Evolutionary conservation across 1,140 invertebrate species (phyloP), one percentile per base, ranked within the genome.

Genomic region (Cyrtorhinus lividipennis): DNA sequence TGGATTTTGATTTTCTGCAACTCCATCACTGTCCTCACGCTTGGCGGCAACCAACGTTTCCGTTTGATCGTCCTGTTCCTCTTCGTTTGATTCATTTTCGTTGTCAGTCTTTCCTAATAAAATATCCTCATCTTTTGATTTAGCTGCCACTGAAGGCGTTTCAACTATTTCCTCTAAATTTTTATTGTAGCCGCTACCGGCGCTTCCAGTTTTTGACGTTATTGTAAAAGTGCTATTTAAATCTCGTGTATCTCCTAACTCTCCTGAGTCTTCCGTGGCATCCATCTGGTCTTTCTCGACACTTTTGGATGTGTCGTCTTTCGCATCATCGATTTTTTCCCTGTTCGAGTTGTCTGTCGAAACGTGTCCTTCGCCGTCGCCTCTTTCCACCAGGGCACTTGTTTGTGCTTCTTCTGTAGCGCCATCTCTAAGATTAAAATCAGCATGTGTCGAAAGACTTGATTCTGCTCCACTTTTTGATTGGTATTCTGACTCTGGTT

Each of bases 121-220:
- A n/a, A n/a, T n/a, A n/a, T n/a, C n/a, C n/a, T n/a, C n/a, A n/a
- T n/a, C n/a, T n/a, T n/a, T n/a, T n/a, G n/a, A n/a, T n/a, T n/a
- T n/a, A n/a, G n/a, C n/a, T n/a, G n/a, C n/a, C 26, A 48, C 59
- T 38, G 23, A 23, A 30, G 22, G 57, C 18, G 18, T n/a, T 58
- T 59, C 59, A 25, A 45, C 25, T 59, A 12, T 18, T 23, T 59
- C 58, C 12, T 24, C 22, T 15, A 8, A 3, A 59, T 59, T 26
- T n/a, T 24, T 24, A 59, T 22, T 18, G n/a, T 66, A 60, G 59
- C 60, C 45, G 63, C 66, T 64, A 13, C 13, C 25, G 1, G 22
- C 56, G 1, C 62, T 65, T 25, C 53, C 56, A 22, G 38, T 59
- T n/a, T 65, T 65, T 46, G 22, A 61, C 65, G 10, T 66, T 61